Base-by-base conservation (phyloP, 2,888 invertebrate species). In the Silvanus unidentatus region DNA sequence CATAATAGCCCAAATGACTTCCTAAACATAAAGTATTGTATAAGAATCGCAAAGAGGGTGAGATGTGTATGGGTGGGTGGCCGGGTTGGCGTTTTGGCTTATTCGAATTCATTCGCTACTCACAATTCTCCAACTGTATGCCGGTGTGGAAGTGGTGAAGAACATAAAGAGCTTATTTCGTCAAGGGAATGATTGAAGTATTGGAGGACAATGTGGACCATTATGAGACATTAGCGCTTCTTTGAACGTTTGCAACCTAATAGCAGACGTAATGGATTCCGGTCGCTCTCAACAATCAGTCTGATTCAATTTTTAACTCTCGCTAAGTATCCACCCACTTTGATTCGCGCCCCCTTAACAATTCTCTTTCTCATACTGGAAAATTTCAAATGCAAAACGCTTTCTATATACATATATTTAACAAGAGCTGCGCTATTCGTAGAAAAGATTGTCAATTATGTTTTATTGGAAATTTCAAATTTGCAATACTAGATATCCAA, bases 161-260 rank as follows among this genome's bases (percentile, higher is more conserved):
- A 57, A 56, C 54, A 53, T 60, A 63, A 65, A 65, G 63, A 60
- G 64, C 66, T 64, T 66, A 66, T 65, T 66, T 63, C 63, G 58
- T 59, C 54, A 57, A 64, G 60, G 59, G 63, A 60, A 62, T 62
- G 63, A 63, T 64, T 65, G 63, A 66, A 65, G 68, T 64, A 68
- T 68, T 65, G 64, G 55, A 57, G 64, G 59, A 68, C 68, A 68
- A 66, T 68, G 62, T 58, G 58, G 61, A 61, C 66, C 66, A 68
- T 68, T 67, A 68, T 58, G 64, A 60, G 60, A 67, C 68, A 68
- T 68, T 68, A 67, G 65, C 66, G 66, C 62, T 64, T 65, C 68
- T 68, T 68, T 68, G 65, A 66, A 61, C 66, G 66, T 66, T 66
- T 68, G 67, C 64, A 63, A 61, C 64, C 65, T 67, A 67, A 67